Conservation (phyloP, 1,140 invertebrate species). For the Leptopilina clavipes region DNA sequence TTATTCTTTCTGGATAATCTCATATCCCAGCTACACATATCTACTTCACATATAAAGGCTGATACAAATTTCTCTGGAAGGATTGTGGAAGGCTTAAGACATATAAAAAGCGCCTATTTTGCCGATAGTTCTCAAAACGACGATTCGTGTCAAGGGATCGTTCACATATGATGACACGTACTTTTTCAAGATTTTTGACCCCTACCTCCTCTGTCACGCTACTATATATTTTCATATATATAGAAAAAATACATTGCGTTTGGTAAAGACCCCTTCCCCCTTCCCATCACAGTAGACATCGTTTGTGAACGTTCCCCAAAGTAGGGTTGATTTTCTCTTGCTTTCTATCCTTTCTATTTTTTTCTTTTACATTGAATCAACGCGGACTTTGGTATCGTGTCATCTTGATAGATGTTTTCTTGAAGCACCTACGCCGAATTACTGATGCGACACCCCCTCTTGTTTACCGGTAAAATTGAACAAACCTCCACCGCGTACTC, state of each 20-base stretch:
- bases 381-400: conserved; percentile 58
- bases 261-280: no score
- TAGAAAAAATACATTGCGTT: no score
- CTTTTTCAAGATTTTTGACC: no score
- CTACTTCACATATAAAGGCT: not conserved
- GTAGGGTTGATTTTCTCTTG: conserved; percentile 41
- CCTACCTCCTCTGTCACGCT: no score
- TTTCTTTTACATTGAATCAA: conserved; percentile 40
- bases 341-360: not conserved
- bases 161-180: no score
- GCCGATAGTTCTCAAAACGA: conserved; percentile 38
- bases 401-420: conserved; percentile 72
- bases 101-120: conserved; percentile 48
- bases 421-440: conserved; percentile 70
- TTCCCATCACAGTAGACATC: no score
- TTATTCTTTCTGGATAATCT: not conserved
- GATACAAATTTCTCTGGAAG: not conserved
- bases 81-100: conserved; percentile 62
- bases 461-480: conserved; percentile 66
- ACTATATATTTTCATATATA: no score
- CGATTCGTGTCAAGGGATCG: no score
- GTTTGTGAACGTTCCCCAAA: no score
- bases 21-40: not conserved
- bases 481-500: conserved; percentile 42
- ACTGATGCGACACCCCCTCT: conserved; percentile 49